phyloP scores from a whole-genome alignment of 2,113 vertebrate species.

The Epinephelus moara region DNA sequence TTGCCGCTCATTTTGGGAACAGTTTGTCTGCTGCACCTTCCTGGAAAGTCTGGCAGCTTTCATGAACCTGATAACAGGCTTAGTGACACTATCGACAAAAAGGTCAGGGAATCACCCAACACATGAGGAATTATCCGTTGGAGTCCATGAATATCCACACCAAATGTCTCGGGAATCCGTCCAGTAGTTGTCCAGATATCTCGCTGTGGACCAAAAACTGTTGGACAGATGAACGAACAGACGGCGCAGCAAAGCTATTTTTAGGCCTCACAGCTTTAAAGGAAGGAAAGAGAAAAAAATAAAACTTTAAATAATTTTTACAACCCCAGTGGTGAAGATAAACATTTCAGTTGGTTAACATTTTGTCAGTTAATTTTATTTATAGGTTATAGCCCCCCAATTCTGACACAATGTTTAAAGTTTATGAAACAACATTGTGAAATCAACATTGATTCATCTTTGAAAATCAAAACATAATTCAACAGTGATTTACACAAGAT shows the following conservation, averaged over 20 bases:
- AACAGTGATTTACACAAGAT: no score
- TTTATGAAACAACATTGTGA: no score
- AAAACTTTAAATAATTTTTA: not conserved
- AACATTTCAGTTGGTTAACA: not conserved
- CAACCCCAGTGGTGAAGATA: not conserved
- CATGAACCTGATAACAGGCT: not conserved
- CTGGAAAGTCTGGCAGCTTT: not conserved
- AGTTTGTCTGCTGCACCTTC: not conserved
- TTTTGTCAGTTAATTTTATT: not conserved
- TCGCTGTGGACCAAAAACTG: conserved; percentile 9
- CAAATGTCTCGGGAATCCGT: not conserved
- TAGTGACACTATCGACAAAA: not conserved
- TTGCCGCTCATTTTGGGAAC: not conserved
- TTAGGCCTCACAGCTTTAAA: not conserved
- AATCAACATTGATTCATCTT: no score
- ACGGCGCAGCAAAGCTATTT: conserved; percentile 11
- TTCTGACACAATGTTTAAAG: no score
- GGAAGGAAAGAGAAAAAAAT: not conserved
- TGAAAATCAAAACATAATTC: no score
- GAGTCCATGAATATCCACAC: not conserved
- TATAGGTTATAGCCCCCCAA: not conserved
- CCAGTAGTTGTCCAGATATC: conserved; percentile 6
- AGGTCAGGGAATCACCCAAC: not conserved
- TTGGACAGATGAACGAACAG: conserved; percentile 43
- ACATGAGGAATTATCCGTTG: not conserved